Base-by-base conservation (phyloP, 1,140 invertebrate species). In the Augochlora pura region DNA sequence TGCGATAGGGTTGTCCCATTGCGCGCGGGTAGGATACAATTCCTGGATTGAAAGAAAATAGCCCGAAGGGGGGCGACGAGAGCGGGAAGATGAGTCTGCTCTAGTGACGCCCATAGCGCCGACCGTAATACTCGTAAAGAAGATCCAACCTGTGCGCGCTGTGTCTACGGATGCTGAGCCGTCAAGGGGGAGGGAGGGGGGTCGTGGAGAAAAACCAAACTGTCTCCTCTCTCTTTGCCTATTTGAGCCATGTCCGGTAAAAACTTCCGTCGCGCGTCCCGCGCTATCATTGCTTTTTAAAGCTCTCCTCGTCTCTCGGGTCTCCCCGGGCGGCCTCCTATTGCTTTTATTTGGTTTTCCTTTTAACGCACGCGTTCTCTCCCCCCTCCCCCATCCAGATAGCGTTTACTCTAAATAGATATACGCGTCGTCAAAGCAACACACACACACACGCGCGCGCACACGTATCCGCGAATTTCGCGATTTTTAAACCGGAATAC, bases 41-140 rank as follows among this genome's bases (percentile, higher is more conserved):
- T 84, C 76, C 77, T 52, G 81, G 81, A 88, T 88, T 86, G 83
- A 86, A 88, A 87, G 81, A 74, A 80, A 74, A 52, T 74, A 39
- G 23, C 54, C 46, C 42, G 59, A 65, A 54, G 65, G 71, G 65
- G 71, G 75, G 74, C 46, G 76, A 21, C 46, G 71, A 38, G 21
- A 18, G 42, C 39, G 80, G 64, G 69, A 63, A 67, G 76, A 83
- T 73, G 72, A 77, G 54, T 39, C 68, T 77, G 65, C 27, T 71
- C 25, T 32, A 52, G 77, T 60, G 67, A 82, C 67, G 64, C 42
- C 62, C 74, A 64, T 77, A 52, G 66, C 63, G 78, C 59, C 59
- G 70, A 81, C 79, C 79, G 76, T 84, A 86, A 86, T 84, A 86
- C 83, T 86, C 86, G 84, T 87, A 87, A 88, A 88, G 86, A 83